phyloP scores from a whole-genome alignment of 2,888 invertebrate species.

The Steinernema carpocapsae region DNA sequence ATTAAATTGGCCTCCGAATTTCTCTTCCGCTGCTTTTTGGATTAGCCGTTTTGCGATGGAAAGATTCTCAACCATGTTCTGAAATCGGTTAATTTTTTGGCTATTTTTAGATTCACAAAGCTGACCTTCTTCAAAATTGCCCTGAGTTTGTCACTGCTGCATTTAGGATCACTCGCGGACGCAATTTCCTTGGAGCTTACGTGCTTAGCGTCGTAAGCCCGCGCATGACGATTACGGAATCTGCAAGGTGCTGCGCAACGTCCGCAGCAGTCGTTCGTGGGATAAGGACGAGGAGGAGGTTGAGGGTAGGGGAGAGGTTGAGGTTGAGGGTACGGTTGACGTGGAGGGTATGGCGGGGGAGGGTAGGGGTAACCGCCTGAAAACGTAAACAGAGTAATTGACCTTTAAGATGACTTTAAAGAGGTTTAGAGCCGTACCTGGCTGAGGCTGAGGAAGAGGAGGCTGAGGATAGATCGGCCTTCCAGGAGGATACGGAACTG shows the following conservation, averaged over 20 bases:
- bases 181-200: not conserved
- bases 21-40: constrained; percentile 25
- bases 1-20: not conserved
- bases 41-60: constrained; percentile 10
- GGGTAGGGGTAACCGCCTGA: constrained; percentile 8
- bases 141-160: not conserved
- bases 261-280: constrained; percentile 15
- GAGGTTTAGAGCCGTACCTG: not conserved
- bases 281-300: constrained; percentile 2
- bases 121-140: constrained; percentile 10
- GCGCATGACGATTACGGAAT: constrained; percentile 6
- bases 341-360: not conserved
- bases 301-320: constrained; percentile 13
- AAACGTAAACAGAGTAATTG: not conserved
- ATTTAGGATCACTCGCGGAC: constrained; percentile 1
- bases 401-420: no score
- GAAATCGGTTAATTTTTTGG: not conserved
- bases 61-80: constrained; percentile 13
- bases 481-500: not conserved
- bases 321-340: constrained; percentile 22
- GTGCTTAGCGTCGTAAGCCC: constrained; percentile 10
- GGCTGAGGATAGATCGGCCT: constrained; percentile 18
- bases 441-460: constrained; percentile 13
- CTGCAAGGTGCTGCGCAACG: constrained; percentile 22
- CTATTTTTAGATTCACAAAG: not conserved